Base-by-base conservation (phyloP, 2,113 vertebrate species). In the Sturnus vulgaris region DNA sequence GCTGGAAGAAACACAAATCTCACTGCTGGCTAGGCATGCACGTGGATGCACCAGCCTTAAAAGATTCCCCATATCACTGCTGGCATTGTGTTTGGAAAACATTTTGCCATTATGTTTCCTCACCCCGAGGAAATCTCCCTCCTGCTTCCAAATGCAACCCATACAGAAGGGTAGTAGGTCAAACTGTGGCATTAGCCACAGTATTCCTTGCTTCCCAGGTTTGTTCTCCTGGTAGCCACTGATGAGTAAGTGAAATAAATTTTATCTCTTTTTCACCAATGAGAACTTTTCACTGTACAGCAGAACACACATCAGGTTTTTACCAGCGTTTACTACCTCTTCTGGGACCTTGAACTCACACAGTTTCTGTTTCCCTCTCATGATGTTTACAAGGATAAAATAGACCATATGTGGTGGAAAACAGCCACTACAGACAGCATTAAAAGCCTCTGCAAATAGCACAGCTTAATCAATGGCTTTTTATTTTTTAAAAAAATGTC, bases 151-250 rank as follows among this genome's bases (percentile, higher is more conserved):
- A 72, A 56, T 11, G 22, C 23, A 86, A 39, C 9, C n/a, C n/a
- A 31, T 40, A n/a, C 44, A 46, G 15, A 49, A 17, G 1, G 2
- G 20, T 3, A 64, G 5, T 4, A 28, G 0, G 0, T 10, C 18
- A 35, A 71, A 3, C 33, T 33, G 27, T 5, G 16, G 9, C 4
- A 60, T 33, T 35, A 60, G 42, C 24, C 6, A 3, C 52, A 49
- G 17, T 3, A 37, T 12, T 57, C 42, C 9, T n/a, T 20, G 16
- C n/a, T 77, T 82, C 55, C 31, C 66, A 92, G 22, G 9, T 90
- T 17, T 42, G 5, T 31, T 82, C 39, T 86, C n/a, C 63, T 72
- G 25, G 37, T 14, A 44, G 44, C 72, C 1, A 1, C 33, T 70
- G 55, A 16, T 5, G 1, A 69, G 15, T 39, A 78, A 0, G 14